Conservation (phyloP, 2,113 vertebrate genomes). For the Malaclemys terrapin region DNA sequence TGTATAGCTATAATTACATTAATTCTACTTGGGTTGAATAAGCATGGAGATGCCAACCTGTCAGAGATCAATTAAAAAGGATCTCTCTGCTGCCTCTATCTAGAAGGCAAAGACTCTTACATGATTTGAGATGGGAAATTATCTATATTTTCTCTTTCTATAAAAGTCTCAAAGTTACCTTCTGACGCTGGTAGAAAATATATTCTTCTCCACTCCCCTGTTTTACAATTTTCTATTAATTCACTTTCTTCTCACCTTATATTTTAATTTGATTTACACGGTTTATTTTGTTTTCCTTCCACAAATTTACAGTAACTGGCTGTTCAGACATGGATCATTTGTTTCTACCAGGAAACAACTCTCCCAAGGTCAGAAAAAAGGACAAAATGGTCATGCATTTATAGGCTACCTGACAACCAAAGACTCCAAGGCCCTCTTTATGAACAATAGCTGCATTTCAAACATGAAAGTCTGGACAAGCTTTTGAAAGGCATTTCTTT, state of each 20-base stretch:
- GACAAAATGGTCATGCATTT: neutral
- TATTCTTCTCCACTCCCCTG: constrained; percentile 31
- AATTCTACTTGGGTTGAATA: constrained; percentile 18
- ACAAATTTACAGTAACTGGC: neutral
- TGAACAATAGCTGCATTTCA: constrained; percentile 10
- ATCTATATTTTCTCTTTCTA: constrained; percentile 2
- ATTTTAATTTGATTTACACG: neutral
- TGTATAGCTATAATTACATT: neutral
- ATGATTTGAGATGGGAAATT: constrained; percentile 12
- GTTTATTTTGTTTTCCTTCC: neutral
- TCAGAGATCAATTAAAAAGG: constrained; percentile 23
- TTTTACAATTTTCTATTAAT: constrained; percentile 22
- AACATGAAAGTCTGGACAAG: neutral
- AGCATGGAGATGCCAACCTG: constrained; percentile 37
- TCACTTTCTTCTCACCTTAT: neutral
- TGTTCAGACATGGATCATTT: neutral
- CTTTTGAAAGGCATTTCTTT: neutral
- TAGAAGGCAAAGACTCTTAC: constrained; percentile 36
- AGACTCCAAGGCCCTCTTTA: neutral
- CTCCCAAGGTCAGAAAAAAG: neutral
- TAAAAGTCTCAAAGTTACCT: constrained; percentile 40
- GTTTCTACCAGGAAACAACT: neutral
- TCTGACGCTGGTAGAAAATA: constrained; percentile 57
- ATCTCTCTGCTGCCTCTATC: neutral
- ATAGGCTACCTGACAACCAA: neutral